These are phyloP conservation scores for Catharus fuscescens DNA, from an alignment of 2,113 vertebrate species.

Conservation along the genomic window DNA sequence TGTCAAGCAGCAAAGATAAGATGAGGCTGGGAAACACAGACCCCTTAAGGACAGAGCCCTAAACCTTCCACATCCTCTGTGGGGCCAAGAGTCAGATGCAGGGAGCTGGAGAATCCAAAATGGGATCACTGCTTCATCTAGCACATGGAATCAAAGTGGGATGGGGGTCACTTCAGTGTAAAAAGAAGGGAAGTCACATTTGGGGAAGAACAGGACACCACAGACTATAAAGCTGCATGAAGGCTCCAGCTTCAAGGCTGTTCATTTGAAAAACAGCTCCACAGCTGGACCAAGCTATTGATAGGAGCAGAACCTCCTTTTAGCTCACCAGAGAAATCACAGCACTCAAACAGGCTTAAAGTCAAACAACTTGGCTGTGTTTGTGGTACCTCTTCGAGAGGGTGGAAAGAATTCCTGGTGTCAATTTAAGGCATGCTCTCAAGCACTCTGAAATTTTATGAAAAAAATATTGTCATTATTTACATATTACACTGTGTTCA, in stretches of 20 bases:
- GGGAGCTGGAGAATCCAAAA: background rate
- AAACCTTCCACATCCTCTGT: background rate
- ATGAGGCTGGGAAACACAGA: background rate
- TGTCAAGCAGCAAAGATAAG: background rate
- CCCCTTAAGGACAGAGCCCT: background rate
- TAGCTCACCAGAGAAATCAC: background rate
- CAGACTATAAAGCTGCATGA: background rate
- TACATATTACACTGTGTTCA: background rate
- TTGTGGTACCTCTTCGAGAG: background rate
- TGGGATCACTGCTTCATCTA: background rate
- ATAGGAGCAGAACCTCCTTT: background rate
- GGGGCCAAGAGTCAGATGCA: fast-evolving
- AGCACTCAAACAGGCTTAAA: background rate
- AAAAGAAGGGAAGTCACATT: background rate
- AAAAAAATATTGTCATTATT: background rate
- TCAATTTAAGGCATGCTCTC: background rate
- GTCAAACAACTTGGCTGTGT: background rate
- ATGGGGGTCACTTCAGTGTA: background rate
- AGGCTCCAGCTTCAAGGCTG: background rate
- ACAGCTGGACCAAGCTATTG: background rate
- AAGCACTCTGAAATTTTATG: background rate
- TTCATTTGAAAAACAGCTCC: background rate
- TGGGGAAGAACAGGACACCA: background rate
- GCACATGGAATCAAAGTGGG: background rate
- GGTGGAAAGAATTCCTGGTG: background rate